Evolutionary conservation across 2,888 invertebrate species (phyloP), one percentile per base, ranked within the genome.

Genomic region (Eilema caniola): DNA sequence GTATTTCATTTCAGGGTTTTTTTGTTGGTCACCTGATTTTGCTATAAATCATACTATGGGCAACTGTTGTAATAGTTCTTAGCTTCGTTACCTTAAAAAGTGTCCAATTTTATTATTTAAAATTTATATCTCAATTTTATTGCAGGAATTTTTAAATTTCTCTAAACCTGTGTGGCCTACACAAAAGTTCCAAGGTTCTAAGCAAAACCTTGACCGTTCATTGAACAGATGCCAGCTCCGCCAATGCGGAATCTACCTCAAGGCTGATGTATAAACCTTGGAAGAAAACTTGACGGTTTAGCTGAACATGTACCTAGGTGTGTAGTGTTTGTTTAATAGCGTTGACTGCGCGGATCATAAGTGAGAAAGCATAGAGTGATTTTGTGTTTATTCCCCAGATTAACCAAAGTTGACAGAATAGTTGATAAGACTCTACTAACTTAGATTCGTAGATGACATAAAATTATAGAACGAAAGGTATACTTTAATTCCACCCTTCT

Each of bases 201-300:
- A 16, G 16, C 23, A 14, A 65, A 31, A 65, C 64, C 64, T 65
- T 65, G 64, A 65, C 64, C 53, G n/a, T 16, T 47, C n/a, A n/a
- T 10, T 28, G 47, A 25, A 31, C n/a, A 47, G 47, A 64, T 24
- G 24, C 16, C 24, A n/a, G n/a, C 10, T 56, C 31, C 14, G 53
- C 23, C 31, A 65, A 56, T 31, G 64, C 53, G 28, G 53, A 56
- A 53, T 65, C 12, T 64, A 47, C 28, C 64, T 65, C 53, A 65
- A 56, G 53, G 53, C 10, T 47, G 16, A 14, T 5, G 20, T 47
- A 28, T 28, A 47, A 25, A 28, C 53, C 47, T 53, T 28, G 20
- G 11, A 53, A 16, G 47, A 47, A 64, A 53, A n/a, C 25, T 25
- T 59, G 14, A 20, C 20, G 47, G 0, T 47, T 20, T 8, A 47